Conservation (phyloP, 2,113 vertebrate genomes). For the Cepphus grylle region DNA sequence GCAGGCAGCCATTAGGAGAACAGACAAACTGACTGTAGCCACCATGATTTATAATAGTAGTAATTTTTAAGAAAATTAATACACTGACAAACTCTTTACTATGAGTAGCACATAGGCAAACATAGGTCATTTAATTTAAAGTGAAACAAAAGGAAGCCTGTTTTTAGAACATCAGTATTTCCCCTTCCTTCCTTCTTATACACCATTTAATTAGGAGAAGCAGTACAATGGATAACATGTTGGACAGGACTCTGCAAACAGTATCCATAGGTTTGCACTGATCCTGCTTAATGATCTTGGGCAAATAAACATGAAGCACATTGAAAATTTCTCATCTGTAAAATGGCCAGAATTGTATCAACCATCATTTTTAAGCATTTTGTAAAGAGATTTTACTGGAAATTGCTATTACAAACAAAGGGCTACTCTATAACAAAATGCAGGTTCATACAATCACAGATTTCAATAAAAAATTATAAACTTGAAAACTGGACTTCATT, state of each 20-base stretch:
- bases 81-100: background rate
- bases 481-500: background rate
- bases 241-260: background rate
- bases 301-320: background rate
- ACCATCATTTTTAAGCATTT: background rate
- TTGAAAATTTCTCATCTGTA: background rate
- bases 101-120: background rate
- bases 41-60: background rate
- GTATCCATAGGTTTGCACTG: background rate
- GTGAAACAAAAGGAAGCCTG: background rate
- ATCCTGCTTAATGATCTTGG: background rate
- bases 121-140: background rate
- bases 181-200: background rate
- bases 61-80: background rate
- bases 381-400: background rate
- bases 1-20: background rate
- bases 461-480: background rate
- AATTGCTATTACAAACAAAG: background rate
- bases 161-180: background rate
- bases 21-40: background rate
- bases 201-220: conserved; percentile 5
- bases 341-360: background rate
- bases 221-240: background rate
- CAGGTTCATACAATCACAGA: background rate
- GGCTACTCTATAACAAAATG: background rate